These are phyloP conservation scores for Prionace glauca DNA, from an alignment of 2,797 vertebrate species.

Conservation along the genomic window DNA sequence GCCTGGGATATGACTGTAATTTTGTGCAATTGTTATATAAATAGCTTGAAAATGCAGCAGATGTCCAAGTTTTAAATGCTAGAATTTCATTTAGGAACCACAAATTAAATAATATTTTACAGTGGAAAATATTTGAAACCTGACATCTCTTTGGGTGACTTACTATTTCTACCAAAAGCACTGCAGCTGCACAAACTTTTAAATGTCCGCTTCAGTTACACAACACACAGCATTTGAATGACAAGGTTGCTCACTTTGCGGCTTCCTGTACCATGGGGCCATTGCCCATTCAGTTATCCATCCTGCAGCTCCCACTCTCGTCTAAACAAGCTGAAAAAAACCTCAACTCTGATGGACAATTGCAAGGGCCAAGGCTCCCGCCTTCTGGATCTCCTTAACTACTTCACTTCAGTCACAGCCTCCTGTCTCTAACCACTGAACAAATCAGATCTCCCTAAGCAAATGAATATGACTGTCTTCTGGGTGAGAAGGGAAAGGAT, in stretches of 20 bases:
- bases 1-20: not conserved
- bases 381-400: no score
- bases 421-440: no score
- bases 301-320: no score
- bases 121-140: not conserved
- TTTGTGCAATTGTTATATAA: not conserved
- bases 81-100: not conserved
- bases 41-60: not conserved
- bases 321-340: no score
- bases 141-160: not conserved
- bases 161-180: not conserved
- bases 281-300: no score
- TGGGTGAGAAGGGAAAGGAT: no score
- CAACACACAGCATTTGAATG: not conserved
- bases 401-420: no score
- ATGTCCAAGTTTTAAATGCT: not conserved
- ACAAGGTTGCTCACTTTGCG: not conserved
- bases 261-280: no score
- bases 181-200: slow-evolving; percentile 23
- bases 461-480: no score
- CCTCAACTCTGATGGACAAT: no score
- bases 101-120: not conserved
- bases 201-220: not conserved
- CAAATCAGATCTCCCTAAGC: no score
- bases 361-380: no score